Percentiles rank a stretch among this genome's conserved stretches.
Evolutionary conservation across 2,113 vertebrate genomes (phyloP).

Genomic region (Engystomops pustulosus): DNA sequence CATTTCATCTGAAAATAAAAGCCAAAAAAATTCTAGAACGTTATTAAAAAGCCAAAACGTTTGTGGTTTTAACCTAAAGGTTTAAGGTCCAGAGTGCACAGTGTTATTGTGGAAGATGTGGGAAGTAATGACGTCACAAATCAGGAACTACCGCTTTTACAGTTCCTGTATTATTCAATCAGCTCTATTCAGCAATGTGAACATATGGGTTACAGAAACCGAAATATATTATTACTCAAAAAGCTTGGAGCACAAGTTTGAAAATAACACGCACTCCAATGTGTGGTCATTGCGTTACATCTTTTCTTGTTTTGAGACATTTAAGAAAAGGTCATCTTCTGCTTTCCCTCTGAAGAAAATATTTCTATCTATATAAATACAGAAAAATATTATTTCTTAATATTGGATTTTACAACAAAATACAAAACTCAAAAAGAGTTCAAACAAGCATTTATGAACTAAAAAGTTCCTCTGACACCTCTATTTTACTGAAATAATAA

Average conservation of each 20-base stretch:
- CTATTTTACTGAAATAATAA: too few relatives aligned
- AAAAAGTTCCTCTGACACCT: too few relatives aligned
- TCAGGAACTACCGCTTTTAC: background rate
- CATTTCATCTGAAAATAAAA: background rate
- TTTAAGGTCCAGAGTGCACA: background rate
- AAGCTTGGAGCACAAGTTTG: background rate
- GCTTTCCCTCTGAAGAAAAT: background rate
- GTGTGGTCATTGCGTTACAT: background rate
- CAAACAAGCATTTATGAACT: background rate
- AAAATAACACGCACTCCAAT: background rate
- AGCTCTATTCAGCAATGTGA: background rate
- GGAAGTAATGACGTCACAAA: background rate
- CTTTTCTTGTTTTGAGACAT: background rate
- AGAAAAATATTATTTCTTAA: background rate
- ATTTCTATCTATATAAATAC: background rate
- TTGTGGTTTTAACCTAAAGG: background rate
- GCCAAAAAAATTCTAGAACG: background rate
- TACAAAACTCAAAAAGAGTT: background rate
- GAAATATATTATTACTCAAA: constrained; percentile 3
- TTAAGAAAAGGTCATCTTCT: constrained; percentile 10
- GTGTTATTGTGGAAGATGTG: background rate
- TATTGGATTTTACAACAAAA: background rate
- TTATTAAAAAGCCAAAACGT: background rate
- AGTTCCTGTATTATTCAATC: background rate
- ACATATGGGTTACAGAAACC: background rate